Base-by-base conservation (phyloP, 2,797 vertebrate genomes). In the Poliocrania exsul region DNA sequence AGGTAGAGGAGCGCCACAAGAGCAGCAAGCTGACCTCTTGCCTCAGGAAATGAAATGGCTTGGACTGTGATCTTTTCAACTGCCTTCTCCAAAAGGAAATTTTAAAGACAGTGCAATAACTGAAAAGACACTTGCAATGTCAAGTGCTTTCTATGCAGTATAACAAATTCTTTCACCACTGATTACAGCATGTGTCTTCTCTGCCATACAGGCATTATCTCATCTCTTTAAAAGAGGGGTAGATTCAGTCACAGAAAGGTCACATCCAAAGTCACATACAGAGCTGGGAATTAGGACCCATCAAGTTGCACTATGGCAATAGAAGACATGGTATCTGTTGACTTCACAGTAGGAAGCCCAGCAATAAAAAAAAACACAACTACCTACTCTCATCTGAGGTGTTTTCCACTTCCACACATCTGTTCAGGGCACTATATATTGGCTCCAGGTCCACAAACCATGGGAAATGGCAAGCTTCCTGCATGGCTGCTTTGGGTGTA, bases 31-130 rank as follows among this genome's bases (percentile, higher is more conserved):
- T 90, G 66, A 88, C 73, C 73, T 95, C 82, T 90, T 90, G 94
- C 93, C 94, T 95, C 77, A 49, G 92, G 95, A 92, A 69, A 40
- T 3, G 28, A 75, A 88, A 75, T 84, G 54, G 58, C 51, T 95
- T 81, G 58, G 87, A 79, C 93, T 70, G 67, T 87, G 88, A 94
- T 94, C 90, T 96, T 96, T 94, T 81, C 89, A 86, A 64, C 70
- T 91, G 86, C 35, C 60, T 81, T 91, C 64, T 91, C 40, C 73
- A 86, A 93, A 81, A 50, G 42, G 46, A 93, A 81, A 95, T 90
- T 81, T 91, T 92, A 81, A 90, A 90, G 85, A 88, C 66, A 84
- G 33, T n/a, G 35, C 49, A 64, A 58, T 82, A 91, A 79, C 85
- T 56, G 72, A 69, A 96, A 90, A 96, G 89, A 86, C 51, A 50